Evolutionary conservation across 2,113 vertebrate genomes (phyloP).

Genomic region (Cygnus atratus): DNA sequence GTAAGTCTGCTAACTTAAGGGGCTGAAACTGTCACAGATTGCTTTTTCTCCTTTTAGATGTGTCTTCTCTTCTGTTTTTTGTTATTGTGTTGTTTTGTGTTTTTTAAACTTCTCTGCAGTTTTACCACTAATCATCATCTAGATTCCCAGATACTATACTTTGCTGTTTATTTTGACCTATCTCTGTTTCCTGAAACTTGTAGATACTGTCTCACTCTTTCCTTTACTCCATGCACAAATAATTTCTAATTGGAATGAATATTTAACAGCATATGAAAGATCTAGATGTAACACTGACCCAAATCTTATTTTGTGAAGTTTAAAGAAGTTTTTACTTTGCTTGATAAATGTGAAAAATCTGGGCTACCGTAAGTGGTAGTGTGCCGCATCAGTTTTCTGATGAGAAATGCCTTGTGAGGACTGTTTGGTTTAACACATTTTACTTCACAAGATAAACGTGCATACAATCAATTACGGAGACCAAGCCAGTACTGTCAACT

Average conservation of each 20-base stretch:
- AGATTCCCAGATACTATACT: not conserved
- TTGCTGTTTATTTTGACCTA: not conserved
- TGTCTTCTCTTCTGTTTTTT: not conserved
- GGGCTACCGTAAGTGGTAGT: not conserved
- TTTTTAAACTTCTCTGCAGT: not conserved
- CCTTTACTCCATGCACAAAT: not conserved
- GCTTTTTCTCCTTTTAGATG: not conserved
- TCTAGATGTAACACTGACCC: not conserved
- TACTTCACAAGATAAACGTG: not conserved
- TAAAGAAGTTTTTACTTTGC: not conserved
- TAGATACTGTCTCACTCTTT: not conserved
- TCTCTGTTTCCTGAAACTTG: not conserved
- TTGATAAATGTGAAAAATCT: not conserved
- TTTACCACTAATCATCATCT: not conserved
- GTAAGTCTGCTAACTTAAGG: not conserved
- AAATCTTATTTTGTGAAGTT: not conserved
- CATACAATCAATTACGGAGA: not conserved
- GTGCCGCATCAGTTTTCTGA: not conserved
- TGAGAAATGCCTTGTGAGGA: not conserved
- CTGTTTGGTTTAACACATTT: not conserved
- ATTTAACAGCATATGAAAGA: not conserved
- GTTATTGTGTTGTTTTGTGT: not conserved
- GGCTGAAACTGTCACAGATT: not conserved
- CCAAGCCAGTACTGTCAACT: not conserved
- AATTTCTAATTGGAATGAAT: not conserved